Evolutionary conservation across 2,888 invertebrate species (phyloP).

Genomic region (Miltochrista miniata): DNA sequence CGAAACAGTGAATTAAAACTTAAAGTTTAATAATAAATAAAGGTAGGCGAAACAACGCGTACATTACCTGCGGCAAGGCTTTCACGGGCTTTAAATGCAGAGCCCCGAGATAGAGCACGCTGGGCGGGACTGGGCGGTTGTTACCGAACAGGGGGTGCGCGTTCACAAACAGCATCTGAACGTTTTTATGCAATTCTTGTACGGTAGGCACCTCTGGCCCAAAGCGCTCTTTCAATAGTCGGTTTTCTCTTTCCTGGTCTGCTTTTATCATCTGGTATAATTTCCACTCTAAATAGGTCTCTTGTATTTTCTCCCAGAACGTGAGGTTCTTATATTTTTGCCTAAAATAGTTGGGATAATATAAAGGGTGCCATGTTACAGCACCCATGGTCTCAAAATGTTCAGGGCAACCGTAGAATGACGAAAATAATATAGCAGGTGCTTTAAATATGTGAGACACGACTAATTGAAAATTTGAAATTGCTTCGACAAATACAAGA

Average conservation of each 20-base stretch:
- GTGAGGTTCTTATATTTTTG: constrained; percentile 24
- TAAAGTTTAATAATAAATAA: constrained; percentile 34
- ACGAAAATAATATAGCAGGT: constrained; percentile 39
- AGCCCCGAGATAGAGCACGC: constrained; percentile 40
- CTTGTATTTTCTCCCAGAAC: constrained; percentile 28
- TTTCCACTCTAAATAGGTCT: constrained; percentile 30
- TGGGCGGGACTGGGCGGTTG: constrained; percentile 49
- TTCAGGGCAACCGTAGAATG: constrained; percentile 30
- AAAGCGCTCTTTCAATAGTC: constrained; percentile 32
- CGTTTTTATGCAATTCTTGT: constrained; percentile 35
- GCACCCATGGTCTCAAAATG: constrained; percentile 36
- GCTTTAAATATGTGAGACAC: constrained; percentile 40
- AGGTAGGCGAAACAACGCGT: neutral
- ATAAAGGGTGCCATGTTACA: constrained; percentile 32
- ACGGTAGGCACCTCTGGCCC: constrained; percentile 37
- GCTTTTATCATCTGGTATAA: constrained; percentile 10
- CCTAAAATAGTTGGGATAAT: constrained; percentile 31
- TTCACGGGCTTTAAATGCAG: constrained; percentile 39
- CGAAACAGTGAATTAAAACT: constrained; percentile 55
- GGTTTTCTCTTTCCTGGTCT: constrained; percentile 24
- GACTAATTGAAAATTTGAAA: constrained; percentile 28
- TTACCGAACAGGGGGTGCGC: constrained; percentile 37
- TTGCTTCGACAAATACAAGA: constrained; percentile 40
- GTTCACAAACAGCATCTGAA: constrained; percentile 45
- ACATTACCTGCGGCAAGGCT: constrained; percentile 40